Conservation (phyloP, 2,797 vertebrate genomes). For the Halcyon smyrnensis region DNA sequence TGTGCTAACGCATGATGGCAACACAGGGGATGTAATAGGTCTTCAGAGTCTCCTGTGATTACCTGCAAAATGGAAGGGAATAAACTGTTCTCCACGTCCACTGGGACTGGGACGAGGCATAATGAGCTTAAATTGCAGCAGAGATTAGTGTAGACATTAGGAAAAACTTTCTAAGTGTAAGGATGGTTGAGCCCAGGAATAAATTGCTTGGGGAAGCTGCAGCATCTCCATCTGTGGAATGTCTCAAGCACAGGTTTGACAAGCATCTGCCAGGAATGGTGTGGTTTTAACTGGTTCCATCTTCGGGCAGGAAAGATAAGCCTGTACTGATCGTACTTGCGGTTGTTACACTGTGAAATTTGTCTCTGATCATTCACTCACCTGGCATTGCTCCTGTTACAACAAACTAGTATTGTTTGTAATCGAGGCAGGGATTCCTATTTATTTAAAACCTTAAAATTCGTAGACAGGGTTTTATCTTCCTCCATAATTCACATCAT, state of each 20-base stretch:
- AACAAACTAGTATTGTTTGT: neutral
- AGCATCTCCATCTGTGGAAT: neutral
- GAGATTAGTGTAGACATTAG: constrained; percentile 44
- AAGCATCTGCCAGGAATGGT: neutral
- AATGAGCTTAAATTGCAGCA: constrained; percentile 63
- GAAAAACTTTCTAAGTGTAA: constrained; percentile 33
- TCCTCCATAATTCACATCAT: fast-evolving
- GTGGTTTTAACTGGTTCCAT: neutral
- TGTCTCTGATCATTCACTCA: neutral
- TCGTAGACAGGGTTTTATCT: neutral
- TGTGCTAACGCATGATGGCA: neutral
- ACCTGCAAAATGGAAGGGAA: constrained; percentile 58
- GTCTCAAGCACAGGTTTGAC: neutral
- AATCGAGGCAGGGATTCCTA: neutral
- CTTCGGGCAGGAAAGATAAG: neutral
- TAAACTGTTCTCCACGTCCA: constrained; percentile 67
- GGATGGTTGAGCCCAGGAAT: constrained; percentile 17
- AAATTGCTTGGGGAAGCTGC: neutral
- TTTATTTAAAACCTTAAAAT: neutral
- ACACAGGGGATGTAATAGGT: neutral
- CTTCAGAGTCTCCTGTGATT: constrained; percentile 47
- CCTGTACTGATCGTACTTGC: fast-evolving
- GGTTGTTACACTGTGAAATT: fast-evolving
- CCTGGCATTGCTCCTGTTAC: neutral
- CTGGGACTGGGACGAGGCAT: neutral